phyloP scores from a whole-genome alignment of 23 tunicate genomes.

The Halocynthia roretzi region DNA sequence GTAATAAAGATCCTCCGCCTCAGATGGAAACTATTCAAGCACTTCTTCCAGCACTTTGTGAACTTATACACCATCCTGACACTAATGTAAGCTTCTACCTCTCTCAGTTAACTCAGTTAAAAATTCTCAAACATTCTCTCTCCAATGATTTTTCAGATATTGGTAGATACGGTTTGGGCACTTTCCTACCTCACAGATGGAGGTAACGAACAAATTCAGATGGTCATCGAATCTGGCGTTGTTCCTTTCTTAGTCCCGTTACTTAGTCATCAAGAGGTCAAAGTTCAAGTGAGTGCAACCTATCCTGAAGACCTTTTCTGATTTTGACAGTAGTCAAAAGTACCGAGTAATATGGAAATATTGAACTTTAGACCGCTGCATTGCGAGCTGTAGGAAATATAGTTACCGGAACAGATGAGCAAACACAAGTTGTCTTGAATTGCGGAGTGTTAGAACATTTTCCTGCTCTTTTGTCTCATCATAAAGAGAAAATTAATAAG shows the following conservation, averaged over 20 bases:
- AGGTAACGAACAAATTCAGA: conserved; percentile 92
- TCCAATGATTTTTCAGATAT: conserved; percentile 27
- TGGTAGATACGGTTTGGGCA: conserved; percentile 99
- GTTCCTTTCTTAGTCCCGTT: conserved; percentile 88
- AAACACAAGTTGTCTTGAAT: conserved; percentile 89
- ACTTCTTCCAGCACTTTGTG: conserved; percentile 93
- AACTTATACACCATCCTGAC: conserved; percentile 94
- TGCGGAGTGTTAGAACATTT: conserved; percentile 85
- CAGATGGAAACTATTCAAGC: conserved; percentile 80
- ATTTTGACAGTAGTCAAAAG: not conserved
- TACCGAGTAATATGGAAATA: not conserved
- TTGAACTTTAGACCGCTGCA: conserved; percentile 83
- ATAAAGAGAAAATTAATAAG: conserved; percentile 96
- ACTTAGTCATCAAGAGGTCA: conserved; percentile 78
- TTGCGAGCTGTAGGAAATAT: conserved; percentile 97
- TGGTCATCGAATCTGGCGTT: conserved; percentile 93
- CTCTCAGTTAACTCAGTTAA: not conserved
- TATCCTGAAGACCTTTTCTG: not conserved
- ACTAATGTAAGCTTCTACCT: conserved; percentile 56
- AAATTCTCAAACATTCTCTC: not conserved
- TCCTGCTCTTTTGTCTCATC: conserved; percentile 92
- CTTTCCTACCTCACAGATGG: conserved; percentile 95
- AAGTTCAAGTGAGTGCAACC: conserved; percentile 71
- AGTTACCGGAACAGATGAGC: conserved; percentile 97
- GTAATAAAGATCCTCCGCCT: conserved; percentile 99